Percentiles rank a stretch among this genome's conserved stretches.
Evolutionary conservation across 2,888 invertebrate species (phyloP).

Genomic region (Deilephila elpenor): DNA sequence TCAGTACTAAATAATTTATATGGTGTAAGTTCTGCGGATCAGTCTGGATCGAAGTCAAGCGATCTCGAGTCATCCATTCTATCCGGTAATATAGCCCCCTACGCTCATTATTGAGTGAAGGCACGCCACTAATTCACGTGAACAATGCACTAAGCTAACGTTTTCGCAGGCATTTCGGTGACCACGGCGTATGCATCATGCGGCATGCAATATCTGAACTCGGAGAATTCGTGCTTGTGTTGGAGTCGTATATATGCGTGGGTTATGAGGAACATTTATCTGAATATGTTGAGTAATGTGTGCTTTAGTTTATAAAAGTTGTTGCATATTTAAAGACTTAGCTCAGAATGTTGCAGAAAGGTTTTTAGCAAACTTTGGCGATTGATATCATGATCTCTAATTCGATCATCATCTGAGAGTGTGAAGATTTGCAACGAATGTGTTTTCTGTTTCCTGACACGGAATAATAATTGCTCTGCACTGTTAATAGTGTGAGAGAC

Average conservation of each 20-base stretch:
- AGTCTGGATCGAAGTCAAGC: neutral
- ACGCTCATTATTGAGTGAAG: constrained; percentile 8
- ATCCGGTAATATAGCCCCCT: neutral
- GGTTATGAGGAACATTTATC: neutral
- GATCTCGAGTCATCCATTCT: neutral
- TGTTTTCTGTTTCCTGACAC: no score
- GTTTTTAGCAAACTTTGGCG: no score
- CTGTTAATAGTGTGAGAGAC: no score
- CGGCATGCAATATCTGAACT: constrained; percentile 17
- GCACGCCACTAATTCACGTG: constrained; percentile 21
- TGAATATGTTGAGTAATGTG: no score
- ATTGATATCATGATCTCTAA: no score
- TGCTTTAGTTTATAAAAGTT: no score
- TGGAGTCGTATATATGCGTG: neutral
- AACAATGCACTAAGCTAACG: constrained; percentile 11
- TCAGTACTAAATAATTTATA: neutral
- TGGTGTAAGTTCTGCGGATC: neutral
- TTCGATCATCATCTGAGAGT: no score
- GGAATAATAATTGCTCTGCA: no score
- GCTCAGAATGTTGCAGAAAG: no score
- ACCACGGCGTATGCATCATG: constrained; percentile 6
- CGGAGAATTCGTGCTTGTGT: neutral
- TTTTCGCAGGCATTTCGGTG: constrained; percentile 15
- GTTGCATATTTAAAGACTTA: no score
- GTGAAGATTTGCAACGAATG: no score